phyloP scores from a whole-genome alignment of 2,888 invertebrate genomes.

The Agrilus mali region DNA sequence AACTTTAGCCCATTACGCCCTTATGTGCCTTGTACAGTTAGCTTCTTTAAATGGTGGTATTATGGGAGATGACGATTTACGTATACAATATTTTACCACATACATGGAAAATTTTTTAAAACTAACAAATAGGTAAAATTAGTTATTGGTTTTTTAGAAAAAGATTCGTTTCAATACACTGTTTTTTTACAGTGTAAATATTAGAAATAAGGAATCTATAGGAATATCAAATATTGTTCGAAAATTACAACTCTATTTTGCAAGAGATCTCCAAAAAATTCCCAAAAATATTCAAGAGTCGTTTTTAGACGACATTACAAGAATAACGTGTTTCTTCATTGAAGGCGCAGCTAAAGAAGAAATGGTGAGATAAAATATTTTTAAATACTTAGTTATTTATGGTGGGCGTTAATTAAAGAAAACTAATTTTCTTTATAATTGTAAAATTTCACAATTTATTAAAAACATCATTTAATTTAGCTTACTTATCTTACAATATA shows the following conservation, averaged over 20 bases:
- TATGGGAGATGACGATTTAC: constrained; percentile 35
- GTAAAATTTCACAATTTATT: too few species aligned
- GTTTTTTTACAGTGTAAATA: constrained; percentile 36
- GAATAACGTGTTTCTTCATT: constrained; percentile 50
- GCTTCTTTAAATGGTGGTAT: constrained; percentile 53
- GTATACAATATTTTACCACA: constrained; percentile 42
- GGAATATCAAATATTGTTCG: constrained; percentile 54
- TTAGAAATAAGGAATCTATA: constrained; percentile 52
- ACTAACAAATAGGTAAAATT: constrained; percentile 40
- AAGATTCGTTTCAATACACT: constrained; percentile 4
- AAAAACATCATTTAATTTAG: too few species aligned
- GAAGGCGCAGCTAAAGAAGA: constrained; percentile 54
- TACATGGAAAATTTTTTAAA: constrained; percentile 50
- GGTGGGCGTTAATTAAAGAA: too few species aligned
- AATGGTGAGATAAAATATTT: constrained; percentile 34
- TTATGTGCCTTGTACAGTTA: constrained; percentile 73
- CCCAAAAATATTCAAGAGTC: constrained; percentile 37
- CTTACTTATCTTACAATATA: too few species aligned
- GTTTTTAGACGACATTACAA: constrained; percentile 48
- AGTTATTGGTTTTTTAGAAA: constrained; percentile 1
- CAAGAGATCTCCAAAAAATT: constrained; percentile 37
- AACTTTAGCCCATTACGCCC: constrained; percentile 61
- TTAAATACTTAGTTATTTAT: not conserved
- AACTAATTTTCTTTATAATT: too few species aligned
- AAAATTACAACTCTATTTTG: constrained; percentile 47